A percentile compares a stretch with the other conserved stretches of the same genome.
phyloP scores from a whole-genome alignment of 1,140 invertebrate genomes.

The Camponotus pennsylvanicus region DNA sequence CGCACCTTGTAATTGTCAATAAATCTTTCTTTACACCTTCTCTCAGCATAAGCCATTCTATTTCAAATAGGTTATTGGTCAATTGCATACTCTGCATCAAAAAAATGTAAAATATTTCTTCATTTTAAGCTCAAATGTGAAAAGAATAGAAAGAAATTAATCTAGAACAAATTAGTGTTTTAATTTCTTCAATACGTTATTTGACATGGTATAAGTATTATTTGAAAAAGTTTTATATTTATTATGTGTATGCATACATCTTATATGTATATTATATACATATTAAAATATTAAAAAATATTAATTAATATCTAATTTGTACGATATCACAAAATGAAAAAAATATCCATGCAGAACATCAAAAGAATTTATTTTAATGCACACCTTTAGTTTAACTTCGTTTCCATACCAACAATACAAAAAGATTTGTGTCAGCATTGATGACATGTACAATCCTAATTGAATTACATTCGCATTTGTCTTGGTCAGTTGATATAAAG shows the following conservation, averaged over 20 bases:
- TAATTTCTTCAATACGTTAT: not conserved
- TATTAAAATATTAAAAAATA: not conserved
- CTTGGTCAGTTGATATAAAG: slow-evolving; percentile 50
- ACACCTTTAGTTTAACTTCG: slow-evolving; percentile 81
- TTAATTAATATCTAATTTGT: not conserved
- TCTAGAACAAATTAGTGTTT: not conserved
- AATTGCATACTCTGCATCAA: slow-evolving; percentile 32
- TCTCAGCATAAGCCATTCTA: slow-evolving; percentile 23
- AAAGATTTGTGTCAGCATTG: slow-evolving; percentile 79
- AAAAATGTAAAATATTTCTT: no score
- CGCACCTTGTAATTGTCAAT: slow-evolving; percentile 47
- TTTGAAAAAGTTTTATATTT: not conserved
- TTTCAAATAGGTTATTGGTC: slow-evolving; percentile 17
- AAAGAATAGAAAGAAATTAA: not conserved
- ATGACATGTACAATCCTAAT: slow-evolving; percentile 57
- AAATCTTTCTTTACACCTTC: slow-evolving; percentile 1
- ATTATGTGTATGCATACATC: not conserved
- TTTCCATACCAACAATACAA: slow-evolving; percentile 87
- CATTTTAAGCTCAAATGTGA: not conserved
- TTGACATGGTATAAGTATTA: not conserved
- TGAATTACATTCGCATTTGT: slow-evolving; percentile 79
- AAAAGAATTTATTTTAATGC: not conserved
- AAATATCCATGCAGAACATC: not conserved
- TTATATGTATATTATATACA: no score
- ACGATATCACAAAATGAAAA: not conserved